Evolutionary conservation across 2,797 vertebrate species (phyloP).

Genomic region (Thunnus albacares): DNA sequence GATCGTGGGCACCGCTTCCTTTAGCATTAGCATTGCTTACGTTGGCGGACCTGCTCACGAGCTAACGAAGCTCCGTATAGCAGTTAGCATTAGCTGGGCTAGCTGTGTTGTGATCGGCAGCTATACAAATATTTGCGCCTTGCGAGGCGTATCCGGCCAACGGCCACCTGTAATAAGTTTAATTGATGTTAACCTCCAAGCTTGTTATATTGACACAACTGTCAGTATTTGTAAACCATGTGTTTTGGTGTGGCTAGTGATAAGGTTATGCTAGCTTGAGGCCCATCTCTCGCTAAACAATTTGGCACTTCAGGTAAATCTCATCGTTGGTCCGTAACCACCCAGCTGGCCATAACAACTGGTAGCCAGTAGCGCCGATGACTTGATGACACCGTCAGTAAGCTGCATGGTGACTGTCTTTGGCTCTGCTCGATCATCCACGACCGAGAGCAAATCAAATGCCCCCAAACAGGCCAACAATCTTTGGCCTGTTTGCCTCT

Average conservation of each 20-base stretch:
- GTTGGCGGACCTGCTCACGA: slow-evolving; percentile 49
- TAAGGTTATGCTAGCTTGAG: slow-evolving; percentile 45
- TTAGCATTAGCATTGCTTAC: slow-evolving; percentile 73
- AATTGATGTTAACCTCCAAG: not conserved
- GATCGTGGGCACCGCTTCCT: slow-evolving; percentile 15
- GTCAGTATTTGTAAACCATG: slow-evolving; percentile 33
- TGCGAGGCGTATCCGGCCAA: not conserved
- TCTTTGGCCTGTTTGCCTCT: slow-evolving; percentile 33
- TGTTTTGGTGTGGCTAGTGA: slow-evolving; percentile 15
- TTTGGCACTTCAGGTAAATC: slow-evolving; percentile 5
- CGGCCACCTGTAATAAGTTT: not conserved
- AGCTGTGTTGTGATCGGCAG: slow-evolving; percentile 42
- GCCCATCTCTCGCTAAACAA: slow-evolving; percentile 56
- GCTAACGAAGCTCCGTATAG: slow-evolving; percentile 58
- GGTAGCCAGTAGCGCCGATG: not conserved
- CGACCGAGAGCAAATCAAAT: slow-evolving; percentile 16
- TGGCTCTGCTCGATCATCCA: slow-evolving; percentile 27
- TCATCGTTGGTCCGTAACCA: slow-evolving; percentile 14
- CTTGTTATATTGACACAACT: slow-evolving; percentile 40
- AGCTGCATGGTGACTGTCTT: slow-evolving; percentile 2
- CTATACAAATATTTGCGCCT: not conserved
- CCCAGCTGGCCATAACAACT: slow-evolving; percentile 12
- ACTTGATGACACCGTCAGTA: not conserved
- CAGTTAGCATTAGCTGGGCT: slow-evolving; percentile 63
- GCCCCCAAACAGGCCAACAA: slow-evolving; percentile 28